These are phyloP conservation scores for Oryzias woworae DNA, from an alignment of 2,113 vertebrate genomes.

Conservation along the genomic window DNA sequence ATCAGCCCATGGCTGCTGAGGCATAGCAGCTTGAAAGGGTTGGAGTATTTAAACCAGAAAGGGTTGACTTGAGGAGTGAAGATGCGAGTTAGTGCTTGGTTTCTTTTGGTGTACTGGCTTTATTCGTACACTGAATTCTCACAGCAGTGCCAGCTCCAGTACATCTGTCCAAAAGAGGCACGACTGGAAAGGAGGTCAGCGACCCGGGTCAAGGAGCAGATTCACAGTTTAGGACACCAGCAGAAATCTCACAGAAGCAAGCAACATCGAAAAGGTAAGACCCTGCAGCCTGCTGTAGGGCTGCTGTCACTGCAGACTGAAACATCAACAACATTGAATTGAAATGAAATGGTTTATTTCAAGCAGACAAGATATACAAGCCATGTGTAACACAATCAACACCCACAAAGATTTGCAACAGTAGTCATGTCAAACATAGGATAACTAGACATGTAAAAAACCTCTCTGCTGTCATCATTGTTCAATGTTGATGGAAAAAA, in stretches of 20 bases:
- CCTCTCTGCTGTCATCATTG: too few species aligned
- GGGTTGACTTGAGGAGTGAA: slow-evolving; percentile 24
- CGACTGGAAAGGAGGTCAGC: slow-evolving; percentile 43
- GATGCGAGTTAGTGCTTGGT: slow-evolving; percentile 74
- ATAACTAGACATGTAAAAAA: too few species aligned
- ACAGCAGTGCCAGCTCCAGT: slow-evolving; percentile 65
- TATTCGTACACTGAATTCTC: slow-evolving; percentile 64
- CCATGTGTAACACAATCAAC: too few species aligned
- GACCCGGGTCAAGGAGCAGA: slow-evolving; percentile 56
- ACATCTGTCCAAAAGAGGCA: slow-evolving; percentile 52
- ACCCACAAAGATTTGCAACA: too few species aligned
- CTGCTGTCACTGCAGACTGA: not conserved
- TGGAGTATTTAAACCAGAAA: slow-evolving; percentile 2
- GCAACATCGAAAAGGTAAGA: slow-evolving; percentile 72
- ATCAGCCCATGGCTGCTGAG: slow-evolving; percentile 8
- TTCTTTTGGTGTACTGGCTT: slow-evolving; percentile 65
- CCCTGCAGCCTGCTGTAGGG: slow-evolving; percentile 8
- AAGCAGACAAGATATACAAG: too few species aligned
- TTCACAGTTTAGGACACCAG: slow-evolving; percentile 35
- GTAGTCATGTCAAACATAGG: too few species aligned
- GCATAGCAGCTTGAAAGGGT: slow-evolving; percentile 15
- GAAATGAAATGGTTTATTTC: too few species aligned
- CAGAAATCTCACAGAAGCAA: slow-evolving; percentile 56
- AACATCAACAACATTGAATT: not conserved
- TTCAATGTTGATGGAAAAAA: too few species aligned